These are phyloP conservation scores for Gasterosteus nipponicus DNA, from an alignment of 2,113 vertebrate species.

Conservation along the genomic window DNA sequence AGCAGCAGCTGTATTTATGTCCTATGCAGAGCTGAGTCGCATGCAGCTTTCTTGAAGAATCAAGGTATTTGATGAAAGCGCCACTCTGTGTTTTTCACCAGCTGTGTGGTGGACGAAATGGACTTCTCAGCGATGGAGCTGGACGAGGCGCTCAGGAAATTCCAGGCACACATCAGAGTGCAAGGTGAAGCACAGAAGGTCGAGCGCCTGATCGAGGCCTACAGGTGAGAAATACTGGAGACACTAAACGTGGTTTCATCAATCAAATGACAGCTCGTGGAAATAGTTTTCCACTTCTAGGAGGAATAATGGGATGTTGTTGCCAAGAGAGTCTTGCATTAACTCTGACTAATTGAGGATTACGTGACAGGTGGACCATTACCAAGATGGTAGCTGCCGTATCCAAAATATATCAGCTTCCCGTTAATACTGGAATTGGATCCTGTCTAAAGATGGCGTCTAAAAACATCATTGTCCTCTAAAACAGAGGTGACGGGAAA, in stretches of 20 bases:
- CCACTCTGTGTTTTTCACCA: conserved; percentile 60
- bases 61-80: too few species aligned
- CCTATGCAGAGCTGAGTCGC: neutral
- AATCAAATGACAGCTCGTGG: conserved; percentile 2
- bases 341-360: neutral
- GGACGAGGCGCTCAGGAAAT: conserved; percentile 96
- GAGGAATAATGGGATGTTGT: neutral
- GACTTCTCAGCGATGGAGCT: conserved; percentile 95
- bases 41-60: neutral
- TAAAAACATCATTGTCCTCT: conserved; percentile 24
- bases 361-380: conserved; percentile 25
- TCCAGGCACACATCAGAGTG: conserved; percentile 96
- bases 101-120: conserved; percentile 98
- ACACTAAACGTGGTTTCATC: neutral
- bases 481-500: conserved; percentile 37
- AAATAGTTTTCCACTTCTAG: neutral
- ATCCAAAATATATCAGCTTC: neutral
- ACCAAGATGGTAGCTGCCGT: neutral
- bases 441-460: neutral
- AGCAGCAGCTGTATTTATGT: neutral
- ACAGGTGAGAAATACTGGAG: conserved; percentile 81
- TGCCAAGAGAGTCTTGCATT: conserved; percentile 1
- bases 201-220: conserved; percentile 94
- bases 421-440: neutral
- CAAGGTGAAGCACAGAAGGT: conserved; percentile 98